These are phyloP conservation scores for Hypomesus transpacificus DNA, from an alignment of 2,113 vertebrate species.

Conservation along the genomic window DNA sequence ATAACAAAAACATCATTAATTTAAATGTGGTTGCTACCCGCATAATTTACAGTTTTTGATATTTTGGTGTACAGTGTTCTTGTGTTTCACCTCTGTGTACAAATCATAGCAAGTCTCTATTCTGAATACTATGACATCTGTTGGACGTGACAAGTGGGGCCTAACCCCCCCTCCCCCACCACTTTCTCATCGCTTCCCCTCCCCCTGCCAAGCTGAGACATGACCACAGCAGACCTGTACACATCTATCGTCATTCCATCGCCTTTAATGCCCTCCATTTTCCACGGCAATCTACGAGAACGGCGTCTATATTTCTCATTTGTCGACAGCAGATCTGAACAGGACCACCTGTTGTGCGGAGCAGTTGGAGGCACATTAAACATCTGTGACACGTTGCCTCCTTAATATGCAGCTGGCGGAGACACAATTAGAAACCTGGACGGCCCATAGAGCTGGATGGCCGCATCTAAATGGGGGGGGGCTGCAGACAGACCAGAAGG, in stretches of 20 bases:
- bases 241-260: not conserved
- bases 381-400: slow-evolving; percentile 33
- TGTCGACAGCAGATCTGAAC: slow-evolving; percentile 14
- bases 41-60: too few relatives aligned
- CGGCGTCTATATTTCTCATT: slow-evolving; percentile 27
- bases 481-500: slow-evolving; percentile 9
- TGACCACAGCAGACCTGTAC: not conserved
- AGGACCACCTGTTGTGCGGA: slow-evolving; percentile 20
- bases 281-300: slow-evolving; percentile 11
- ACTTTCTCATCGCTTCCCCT: not conserved
- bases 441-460: slow-evolving; percentile 11
- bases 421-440: slow-evolving; percentile 21
- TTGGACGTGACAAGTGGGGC: not conserved
- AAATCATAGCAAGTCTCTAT: not conserved
- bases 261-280: not conserved
- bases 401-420: slow-evolving; percentile 20
- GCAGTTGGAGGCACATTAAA: slow-evolving; percentile 27
- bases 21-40: too few relatives aligned
- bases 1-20: too few relatives aligned
- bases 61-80: too few relatives aligned
- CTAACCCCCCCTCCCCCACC: not conserved
- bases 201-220: slow-evolving; percentile 35
- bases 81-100: not conserved
- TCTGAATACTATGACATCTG: not conserved
- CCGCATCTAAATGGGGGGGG: not conserved